Evolutionary conservation across 2,888 invertebrate species (phyloP).

Genomic region (Scelioninae gen. 1): DNA sequence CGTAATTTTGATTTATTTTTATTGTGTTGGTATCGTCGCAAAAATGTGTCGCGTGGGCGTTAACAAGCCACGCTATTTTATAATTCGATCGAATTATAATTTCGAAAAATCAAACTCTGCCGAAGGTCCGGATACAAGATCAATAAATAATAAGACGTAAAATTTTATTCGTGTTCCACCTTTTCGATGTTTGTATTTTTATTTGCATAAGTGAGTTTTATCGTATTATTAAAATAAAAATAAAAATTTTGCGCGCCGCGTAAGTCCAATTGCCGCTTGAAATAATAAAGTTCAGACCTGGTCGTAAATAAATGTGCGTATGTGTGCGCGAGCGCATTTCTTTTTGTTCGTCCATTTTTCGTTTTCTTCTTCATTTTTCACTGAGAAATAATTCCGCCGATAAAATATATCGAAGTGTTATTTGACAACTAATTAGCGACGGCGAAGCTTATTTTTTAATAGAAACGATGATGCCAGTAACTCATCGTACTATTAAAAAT

Average conservation of each 20-base stretch:
- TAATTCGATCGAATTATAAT: constrained; percentile 66
- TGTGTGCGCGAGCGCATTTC: neutral
- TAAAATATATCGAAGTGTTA: too few relatives aligned
- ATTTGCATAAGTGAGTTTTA: constrained; percentile 63
- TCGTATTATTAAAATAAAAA: constrained; percentile 51
- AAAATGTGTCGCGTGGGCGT: constrained; percentile 59
- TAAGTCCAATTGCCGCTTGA: constrained; percentile 45
- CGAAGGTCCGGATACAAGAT: constrained; percentile 50
- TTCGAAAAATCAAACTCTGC: constrained; percentile 60
- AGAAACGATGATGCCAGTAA: too few relatives aligned
- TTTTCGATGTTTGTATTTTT: constrained; percentile 64
- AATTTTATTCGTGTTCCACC: constrained; percentile 63
- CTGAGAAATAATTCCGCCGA: too few relatives aligned
- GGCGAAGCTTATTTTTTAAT: too few relatives aligned
- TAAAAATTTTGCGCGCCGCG: constrained; percentile 13
- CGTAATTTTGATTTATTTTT: constrained; percentile 66
- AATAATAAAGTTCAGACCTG: constrained; percentile 50
- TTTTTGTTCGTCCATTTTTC: constrained; percentile 19
- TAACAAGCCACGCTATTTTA: constrained; percentile 57
- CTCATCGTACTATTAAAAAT: too few relatives aligned
- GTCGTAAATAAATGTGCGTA: constrained; percentile 32
- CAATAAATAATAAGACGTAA: constrained; percentile 65
- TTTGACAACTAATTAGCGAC: too few relatives aligned
- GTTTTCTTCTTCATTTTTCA: neutral
- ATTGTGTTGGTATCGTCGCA: constrained; percentile 29